Conservation (phyloP, 2,797 vertebrate species). For the Pelobates cultripes region DNA sequence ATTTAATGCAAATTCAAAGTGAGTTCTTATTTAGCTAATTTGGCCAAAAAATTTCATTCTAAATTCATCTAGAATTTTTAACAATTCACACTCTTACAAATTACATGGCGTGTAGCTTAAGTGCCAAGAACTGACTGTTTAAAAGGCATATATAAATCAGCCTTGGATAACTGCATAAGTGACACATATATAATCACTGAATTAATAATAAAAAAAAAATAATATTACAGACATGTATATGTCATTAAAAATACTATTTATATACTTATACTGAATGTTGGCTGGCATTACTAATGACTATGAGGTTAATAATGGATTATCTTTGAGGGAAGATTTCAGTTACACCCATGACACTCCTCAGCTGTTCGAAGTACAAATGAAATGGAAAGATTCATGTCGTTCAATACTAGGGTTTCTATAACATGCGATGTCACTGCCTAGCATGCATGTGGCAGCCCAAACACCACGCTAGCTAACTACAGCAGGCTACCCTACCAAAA, state of each 20-base stretch:
- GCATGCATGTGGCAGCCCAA: not conserved
- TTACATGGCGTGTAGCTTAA: too few species aligned
- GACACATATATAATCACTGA: too few species aligned
- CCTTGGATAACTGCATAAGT: too few species aligned
- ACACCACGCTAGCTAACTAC: not conserved
- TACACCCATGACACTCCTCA: constrained; percentile 51
- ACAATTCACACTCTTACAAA: too few species aligned
- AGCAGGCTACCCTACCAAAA: not conserved
- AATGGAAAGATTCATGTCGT: constrained; percentile 8
- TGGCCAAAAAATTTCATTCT: too few species aligned
- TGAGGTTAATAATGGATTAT: constrained; percentile 52
- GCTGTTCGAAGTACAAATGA: constrained; percentile 21
- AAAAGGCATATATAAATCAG: too few species aligned
- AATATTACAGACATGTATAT: too few species aligned
- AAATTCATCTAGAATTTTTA: too few species aligned
- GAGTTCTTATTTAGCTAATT: too few species aligned
- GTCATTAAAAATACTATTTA: constrained; percentile 27
- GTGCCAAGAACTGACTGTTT: too few species aligned
- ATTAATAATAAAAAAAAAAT: too few species aligned
- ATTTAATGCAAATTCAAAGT: too few species aligned
- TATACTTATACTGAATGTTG: constrained; percentile 23
- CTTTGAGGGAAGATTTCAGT: constrained; percentile 39
- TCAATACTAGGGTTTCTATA: not conserved
- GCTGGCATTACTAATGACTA: constrained; percentile 24
- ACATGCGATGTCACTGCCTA: not conserved